A percentile compares a stretch with the other conserved stretches of the same genome.
phyloP scores from a whole-genome alignment of 1,140 invertebrate species.

The Teleopsis dalmanni region DNA sequence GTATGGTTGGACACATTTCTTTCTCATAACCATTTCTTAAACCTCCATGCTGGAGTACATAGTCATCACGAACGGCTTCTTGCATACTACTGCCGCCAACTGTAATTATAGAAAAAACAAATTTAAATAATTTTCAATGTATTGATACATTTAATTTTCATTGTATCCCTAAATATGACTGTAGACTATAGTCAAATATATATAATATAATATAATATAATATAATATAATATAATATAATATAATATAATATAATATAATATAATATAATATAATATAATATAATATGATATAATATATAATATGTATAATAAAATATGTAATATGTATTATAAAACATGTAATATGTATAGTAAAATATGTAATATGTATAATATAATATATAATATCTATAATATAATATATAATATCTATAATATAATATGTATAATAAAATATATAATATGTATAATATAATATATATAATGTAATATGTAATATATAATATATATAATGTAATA shows the following conservation, averaged over 20 bases:
- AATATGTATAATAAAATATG: background rate
- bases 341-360: too few relatives aligned
- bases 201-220: background rate
- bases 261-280: background rate
- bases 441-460: too few relatives aligned
- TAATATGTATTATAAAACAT: too few relatives aligned
- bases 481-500: too few relatives aligned
- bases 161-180: too few relatives aligned
- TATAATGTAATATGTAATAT: too few relatives aligned
- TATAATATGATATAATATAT: background rate
- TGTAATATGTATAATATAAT: too few relatives aligned
- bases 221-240: background rate
- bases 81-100: constrained; percentile 22
- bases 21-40: constrained; percentile 2
- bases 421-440: too few relatives aligned
- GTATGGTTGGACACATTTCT: constrained; percentile 6
- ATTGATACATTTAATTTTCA: background rate
- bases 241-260: background rate
- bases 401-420: too few relatives aligned
- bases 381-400: too few relatives aligned
- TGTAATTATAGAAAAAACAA: constrained; percentile 12
- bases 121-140: constrained; percentile 1
- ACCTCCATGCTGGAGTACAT: constrained; percentile 11
- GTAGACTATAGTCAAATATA: too few relatives aligned
- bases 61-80: constrained; percentile 16